phyloP scores from a whole-genome alignment of 2,797 vertebrate species.

The Ptychadena robeensis region DNA sequence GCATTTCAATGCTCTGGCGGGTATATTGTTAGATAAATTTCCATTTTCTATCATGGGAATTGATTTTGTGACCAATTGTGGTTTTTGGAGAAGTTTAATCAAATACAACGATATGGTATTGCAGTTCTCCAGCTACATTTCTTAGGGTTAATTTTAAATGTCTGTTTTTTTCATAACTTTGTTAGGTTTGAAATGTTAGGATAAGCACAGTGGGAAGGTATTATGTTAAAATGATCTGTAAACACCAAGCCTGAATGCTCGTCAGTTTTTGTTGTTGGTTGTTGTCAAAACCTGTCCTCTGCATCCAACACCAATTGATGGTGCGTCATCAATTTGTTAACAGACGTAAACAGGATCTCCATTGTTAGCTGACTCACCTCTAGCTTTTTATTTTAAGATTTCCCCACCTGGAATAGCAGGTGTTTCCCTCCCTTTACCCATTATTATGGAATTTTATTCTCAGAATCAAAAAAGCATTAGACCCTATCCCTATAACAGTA shows the following conservation, averaged over 20 bases:
- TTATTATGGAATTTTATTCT: no score
- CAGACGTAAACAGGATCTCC: background rate
- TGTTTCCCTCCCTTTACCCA: no score
- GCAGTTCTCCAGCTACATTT: background rate
- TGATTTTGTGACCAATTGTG: constrained; percentile 5
- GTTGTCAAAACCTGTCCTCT: no score
- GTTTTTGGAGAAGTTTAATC: constrained; percentile 11
- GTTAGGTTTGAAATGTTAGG: background rate
- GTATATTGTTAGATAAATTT: constrained; percentile 43
- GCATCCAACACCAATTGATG: no score
- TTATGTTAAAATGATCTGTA: background rate
- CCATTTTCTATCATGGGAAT: constrained; percentile 22
- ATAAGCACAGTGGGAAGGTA: background rate
- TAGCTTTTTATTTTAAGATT: no score
- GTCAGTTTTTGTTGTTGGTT: no score
- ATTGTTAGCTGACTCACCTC: background rate
- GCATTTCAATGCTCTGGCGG: constrained; percentile 47
- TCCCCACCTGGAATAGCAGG: no score
- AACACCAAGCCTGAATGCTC: no score
- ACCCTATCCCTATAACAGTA: no score
- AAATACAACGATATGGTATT: background rate
- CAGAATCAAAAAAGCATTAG: no score
- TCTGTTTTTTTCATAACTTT: background rate
- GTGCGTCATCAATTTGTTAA: background rate
- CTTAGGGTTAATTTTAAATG: background rate